Evolutionary conservation across 2,888 invertebrate species (phyloP).

Genomic region (Thyatira batis): DNA sequence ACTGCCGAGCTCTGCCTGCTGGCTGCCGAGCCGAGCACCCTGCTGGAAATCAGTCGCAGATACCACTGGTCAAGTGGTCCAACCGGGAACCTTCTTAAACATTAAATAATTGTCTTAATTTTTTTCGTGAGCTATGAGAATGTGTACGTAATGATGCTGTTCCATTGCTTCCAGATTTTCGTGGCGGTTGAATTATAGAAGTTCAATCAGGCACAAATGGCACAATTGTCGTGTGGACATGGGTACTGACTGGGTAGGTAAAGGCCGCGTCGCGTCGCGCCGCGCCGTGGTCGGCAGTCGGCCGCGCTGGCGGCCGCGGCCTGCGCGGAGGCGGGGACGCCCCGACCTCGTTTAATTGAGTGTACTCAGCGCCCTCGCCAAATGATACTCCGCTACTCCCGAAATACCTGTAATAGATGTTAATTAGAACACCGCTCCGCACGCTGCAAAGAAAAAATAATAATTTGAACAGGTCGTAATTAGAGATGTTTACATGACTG

Average conservation of each 20-base stretch:
- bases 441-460: slow-evolving; percentile 73
- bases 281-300: slow-evolving; percentile 15
- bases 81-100: no score
- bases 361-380: slow-evolving; percentile 78
- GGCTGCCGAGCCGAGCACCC: slow-evolving; percentile 10
- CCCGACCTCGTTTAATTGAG: slow-evolving; percentile 76
- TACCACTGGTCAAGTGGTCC: background rate
- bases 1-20: slow-evolving; percentile 19
- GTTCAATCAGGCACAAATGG: no score
- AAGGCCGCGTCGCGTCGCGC: slow-evolving; percentile 6
- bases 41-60: background rate
- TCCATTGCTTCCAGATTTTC: background rate
- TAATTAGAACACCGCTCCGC: slow-evolving; percentile 74
- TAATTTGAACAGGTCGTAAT: slow-evolving; percentile 81
- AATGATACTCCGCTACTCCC: slow-evolving; percentile 77
- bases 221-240: no score
- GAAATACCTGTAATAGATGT: slow-evolving; percentile 81
- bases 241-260: no score
- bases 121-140: no score
- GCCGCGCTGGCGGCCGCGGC: slow-evolving; percentile 23
- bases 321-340: slow-evolving; percentile 34
- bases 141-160: background rate
- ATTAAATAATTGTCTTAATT: no score
- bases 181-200: no score
- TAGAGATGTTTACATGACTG: slow-evolving; percentile 81